Base-by-base conservation (phyloP, 2,888 invertebrate species). In the Philonicus albiceps region DNA sequence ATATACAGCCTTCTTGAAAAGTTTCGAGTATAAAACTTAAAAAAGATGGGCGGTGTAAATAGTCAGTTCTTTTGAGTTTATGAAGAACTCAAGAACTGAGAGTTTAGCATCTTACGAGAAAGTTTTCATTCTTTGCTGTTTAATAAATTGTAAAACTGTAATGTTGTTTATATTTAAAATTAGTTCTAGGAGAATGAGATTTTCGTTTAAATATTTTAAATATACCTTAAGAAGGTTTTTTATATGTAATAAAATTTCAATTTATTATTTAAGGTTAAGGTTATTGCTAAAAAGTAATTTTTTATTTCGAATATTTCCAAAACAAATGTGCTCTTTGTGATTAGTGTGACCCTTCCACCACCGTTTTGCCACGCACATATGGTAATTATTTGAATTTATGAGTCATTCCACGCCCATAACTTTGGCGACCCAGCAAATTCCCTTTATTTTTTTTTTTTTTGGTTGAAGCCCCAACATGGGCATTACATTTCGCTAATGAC, bases 381-480 rank as follows among this genome's bases (percentile, higher is more conserved):
- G 31, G 49, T 78, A 78, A 78, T 78, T 78, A 78, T 49, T 78
- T 43, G 30, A 49, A 78, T 78, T 78, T 78, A 78, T 78, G 78
- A 78, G 78, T 49, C 78, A 43, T 78, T 78, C 19, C 5, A 27
- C 22, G 78, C 27, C 30, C 78, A 78, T 78, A 78, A 78, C 30
- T 78, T 49, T 49, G 49, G 49, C 78, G 64, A 76, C 30, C 49
- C 49, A 22, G 27, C 43, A 49, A 49, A 78, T 49, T 27, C 53
- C 37, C 78, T n/a, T 49, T 78, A 27, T 37, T 37, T 76, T 13
- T 22, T 53, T n/a, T 49, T 78, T 43, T 37, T 37, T 76, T 13
- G 19, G 40, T 19, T 76, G 76, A 76, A 43, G 22, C 13, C 49
- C 40, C 22, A 11, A 78, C 78, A 78, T 49, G 78, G 22, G 49